phyloP scores from a whole-genome alignment of 2,113 vertebrate species.

The Megaceryle maxima region DNA sequence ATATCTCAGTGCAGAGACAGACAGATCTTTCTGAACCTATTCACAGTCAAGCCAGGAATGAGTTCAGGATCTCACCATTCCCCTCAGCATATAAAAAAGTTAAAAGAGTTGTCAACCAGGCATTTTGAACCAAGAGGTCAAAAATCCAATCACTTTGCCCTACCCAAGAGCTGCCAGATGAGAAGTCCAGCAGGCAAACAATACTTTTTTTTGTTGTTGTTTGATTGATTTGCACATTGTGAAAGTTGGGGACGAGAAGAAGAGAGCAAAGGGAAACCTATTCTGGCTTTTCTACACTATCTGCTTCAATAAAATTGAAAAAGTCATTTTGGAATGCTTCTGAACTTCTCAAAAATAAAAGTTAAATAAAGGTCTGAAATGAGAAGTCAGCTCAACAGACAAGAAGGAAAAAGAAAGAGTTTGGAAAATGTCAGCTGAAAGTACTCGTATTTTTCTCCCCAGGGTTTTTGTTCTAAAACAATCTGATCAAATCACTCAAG shows the following conservation, averaged over 20 bases:
- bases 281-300: conserved; percentile 39
- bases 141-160: conserved; percentile 29
- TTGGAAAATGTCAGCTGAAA: conserved; percentile 37
- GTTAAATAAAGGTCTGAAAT: conserved; percentile 60
- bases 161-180: not conserved
- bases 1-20: not conserved
- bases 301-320: conserved; percentile 41
- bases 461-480: conserved; percentile 8
- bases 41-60: not conserved
- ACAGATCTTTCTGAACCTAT: not conserved
- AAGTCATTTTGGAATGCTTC: not conserved
- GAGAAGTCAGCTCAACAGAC: conserved; percentile 49
- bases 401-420: not conserved
- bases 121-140: conserved; percentile 28
- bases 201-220: not conserved
- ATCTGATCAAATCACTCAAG: conserved; percentile 23
- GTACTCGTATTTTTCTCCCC: not conserved
- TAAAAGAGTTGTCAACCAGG: not conserved
- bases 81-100: not conserved
- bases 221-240: conserved; percentile 61
- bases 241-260: conserved; percentile 18
- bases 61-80: not conserved
- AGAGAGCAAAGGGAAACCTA: conserved; percentile 46
- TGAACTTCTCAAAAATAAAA: conserved; percentile 37
- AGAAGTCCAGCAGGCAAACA: conserved; percentile 35